Evolutionary conservation across 2,113 vertebrate genomes (phyloP), one percentile per base, ranked within the genome.

Genomic region (Chionodraco myersi): DNA sequence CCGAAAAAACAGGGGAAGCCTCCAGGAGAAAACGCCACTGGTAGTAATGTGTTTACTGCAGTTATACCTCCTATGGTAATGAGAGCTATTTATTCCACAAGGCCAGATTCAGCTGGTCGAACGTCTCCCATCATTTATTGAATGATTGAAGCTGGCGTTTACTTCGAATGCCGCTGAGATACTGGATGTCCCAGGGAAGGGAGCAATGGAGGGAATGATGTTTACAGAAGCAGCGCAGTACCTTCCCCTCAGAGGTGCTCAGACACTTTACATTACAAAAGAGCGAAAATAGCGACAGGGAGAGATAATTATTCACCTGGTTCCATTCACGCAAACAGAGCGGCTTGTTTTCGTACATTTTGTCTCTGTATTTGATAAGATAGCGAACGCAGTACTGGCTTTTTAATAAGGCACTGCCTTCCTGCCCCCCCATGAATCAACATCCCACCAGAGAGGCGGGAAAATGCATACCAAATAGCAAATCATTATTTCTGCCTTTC

Each of bases 241-340:
- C 54, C 83, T 77, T 85, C 82, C 63, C 87, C 88, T 88, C 86
- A 77, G 83, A 84, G 88, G 90, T 76, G 81, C 69, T 76, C 60
- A 73, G 87, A 84, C 89, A 92, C 89, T 94, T 92, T 92, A 88
- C 85, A 91, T 88, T 89, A 92, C 90, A 92, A 92, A 94, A 91
- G 90, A 91, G 81, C 62, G 73, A 87, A 30, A 86, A 85, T 75
- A 14, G 77, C 60, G 64, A 85, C 88, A 83, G 83, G 65, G 73
- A 76, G 80, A 90, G 86, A 80, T 92, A 91, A 94, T 94, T 93
- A 93, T 93, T 90, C 88, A 89, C 80, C 91, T 92, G 90, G 93
- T 93, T 91, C 90, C 79, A 80, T 88, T 87, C 88, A 89, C 85
- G 58, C 82, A 78, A 86, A 89, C 78, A 68, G 65, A 62, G 69